Evolutionary conservation across 2,888 invertebrate genomes (phyloP).

Genomic region (Mesochorus sp.): DNA sequence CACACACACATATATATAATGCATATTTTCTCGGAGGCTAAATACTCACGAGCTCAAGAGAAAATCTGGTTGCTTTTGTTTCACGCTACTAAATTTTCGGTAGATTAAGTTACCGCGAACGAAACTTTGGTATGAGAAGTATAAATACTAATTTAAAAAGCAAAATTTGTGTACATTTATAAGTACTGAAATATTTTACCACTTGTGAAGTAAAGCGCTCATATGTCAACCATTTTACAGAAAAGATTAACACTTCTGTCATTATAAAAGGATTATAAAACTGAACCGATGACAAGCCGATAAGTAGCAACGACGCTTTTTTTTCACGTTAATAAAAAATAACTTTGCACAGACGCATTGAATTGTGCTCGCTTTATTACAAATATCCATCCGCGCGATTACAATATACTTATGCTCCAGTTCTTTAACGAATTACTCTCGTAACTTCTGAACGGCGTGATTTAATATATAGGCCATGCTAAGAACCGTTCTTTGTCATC

Average conservation of each 20-base stretch:
- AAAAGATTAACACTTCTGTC: neutral
- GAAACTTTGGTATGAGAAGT: conserved; percentile 35
- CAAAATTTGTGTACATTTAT: neutral
- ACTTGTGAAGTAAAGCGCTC: neutral
- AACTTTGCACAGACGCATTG: neutral
- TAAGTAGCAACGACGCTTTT: conserved; percentile 30
- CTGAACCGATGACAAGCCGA: conserved; percentile 32
- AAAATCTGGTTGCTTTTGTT: conserved; percentile 42
- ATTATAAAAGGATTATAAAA: neutral
- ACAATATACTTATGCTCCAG: too few species aligned
- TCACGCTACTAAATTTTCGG: conserved; percentile 58
- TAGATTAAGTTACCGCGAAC: conserved; percentile 55
- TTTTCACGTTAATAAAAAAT: conserved; percentile 2
- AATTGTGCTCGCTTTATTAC: too few species aligned
- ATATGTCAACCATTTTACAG: conserved; percentile 4
- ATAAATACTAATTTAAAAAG: conserved; percentile 22
- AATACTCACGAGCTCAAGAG: conserved; percentile 32
- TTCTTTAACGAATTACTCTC: too few species aligned
- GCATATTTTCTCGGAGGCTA: conserved; percentile 20
- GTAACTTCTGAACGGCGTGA: too few species aligned
- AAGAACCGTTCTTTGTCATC: too few species aligned
- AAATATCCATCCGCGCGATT: too few species aligned
- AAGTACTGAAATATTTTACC: neutral
- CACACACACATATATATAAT: conserved; percentile 30
- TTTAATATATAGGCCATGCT: too few species aligned